Conservation (phyloP, 2,888 invertebrate species). For the Leucoma salicis region DNA sequence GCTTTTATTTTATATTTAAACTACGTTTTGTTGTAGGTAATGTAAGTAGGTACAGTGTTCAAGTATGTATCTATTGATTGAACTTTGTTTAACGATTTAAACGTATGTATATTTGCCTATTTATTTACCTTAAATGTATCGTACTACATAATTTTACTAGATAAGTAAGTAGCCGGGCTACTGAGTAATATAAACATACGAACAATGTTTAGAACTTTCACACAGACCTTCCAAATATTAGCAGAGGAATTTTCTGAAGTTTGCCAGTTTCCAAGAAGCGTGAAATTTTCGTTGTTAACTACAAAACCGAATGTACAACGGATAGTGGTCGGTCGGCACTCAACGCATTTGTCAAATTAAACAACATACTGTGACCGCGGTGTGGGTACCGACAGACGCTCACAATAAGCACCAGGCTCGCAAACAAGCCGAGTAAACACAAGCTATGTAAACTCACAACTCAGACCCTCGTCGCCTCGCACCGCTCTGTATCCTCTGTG, state of each 20-base stretch:
- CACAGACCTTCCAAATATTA: conserved; percentile 29
- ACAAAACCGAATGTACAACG: conserved; percentile 15
- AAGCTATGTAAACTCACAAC: conserved; percentile 53
- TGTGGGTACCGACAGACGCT: no score
- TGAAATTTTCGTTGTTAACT: conserved; percentile 39
- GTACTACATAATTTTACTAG: conserved; percentile 4
- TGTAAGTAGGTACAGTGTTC: not conserved
- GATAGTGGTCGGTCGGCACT: conserved; percentile 23
- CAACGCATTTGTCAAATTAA: conserved; percentile 46
- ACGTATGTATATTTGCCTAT: not conserved
- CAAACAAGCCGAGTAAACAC: conserved; percentile 60
- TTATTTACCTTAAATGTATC: not conserved
- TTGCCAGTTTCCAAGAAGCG: conserved; percentile 34
- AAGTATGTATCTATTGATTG: not conserved
- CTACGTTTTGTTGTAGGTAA: not conserved
- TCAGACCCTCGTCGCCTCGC: conserved; percentile 31
- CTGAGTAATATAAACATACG: conserved; percentile 26
- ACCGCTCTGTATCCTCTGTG: conserved; percentile 18
- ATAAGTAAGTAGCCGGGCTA: conserved; percentile 8
- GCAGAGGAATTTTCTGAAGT: conserved; percentile 24
- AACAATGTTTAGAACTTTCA: conserved; percentile 28
- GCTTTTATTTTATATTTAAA: not conserved
- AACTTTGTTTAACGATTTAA: conserved; percentile 1
- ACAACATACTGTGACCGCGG: conserved; percentile 43
- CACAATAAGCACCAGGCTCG: conserved; percentile 60